A percentile compares a stretch with the other conserved stretches of the same genome.
Evolutionary conservation across 2,113 vertebrate species (phyloP).

Genomic region (Thinocorus orbignyianus): DNA sequence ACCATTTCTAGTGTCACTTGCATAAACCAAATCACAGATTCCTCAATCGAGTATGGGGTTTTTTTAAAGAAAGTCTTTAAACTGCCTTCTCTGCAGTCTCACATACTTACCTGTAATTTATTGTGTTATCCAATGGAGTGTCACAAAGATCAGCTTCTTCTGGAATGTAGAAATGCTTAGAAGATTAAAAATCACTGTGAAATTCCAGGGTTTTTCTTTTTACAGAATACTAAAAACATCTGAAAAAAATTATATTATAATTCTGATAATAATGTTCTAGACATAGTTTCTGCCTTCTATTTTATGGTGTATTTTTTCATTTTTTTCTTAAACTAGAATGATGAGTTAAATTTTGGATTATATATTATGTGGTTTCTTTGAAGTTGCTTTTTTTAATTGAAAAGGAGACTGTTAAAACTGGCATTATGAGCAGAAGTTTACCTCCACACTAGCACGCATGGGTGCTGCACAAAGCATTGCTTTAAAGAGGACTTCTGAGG

Average conservation of each 20-base stretch:
- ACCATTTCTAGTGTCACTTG: slow-evolving; percentile 8
- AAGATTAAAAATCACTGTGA: neutral
- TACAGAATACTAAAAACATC: neutral
- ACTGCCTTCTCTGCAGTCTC: neutral
- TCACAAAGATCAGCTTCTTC: neutral
- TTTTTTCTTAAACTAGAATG: neutral
- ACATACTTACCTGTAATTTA: neutral
- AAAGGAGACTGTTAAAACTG: neutral
- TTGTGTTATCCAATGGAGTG: neutral
- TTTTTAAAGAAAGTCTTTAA: neutral
- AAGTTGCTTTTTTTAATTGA: neutral
- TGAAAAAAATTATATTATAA: neutral
- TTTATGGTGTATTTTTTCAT: neutral
- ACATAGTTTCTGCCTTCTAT: neutral
- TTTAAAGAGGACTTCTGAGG: neutral
- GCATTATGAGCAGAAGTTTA: neutral
- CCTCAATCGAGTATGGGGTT: neutral
- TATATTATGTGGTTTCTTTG: neutral
- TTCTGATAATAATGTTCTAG: neutral
- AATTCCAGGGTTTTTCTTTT: too few species aligned
- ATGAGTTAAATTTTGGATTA: neutral
- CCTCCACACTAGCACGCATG: neutral
- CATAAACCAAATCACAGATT: slow-evolving; percentile 5
- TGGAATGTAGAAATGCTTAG: neutral
- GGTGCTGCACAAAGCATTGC: neutral